phyloP scores from a whole-genome alignment of 2,113 vertebrate genomes.

The Hydrolagus affinis region DNA sequence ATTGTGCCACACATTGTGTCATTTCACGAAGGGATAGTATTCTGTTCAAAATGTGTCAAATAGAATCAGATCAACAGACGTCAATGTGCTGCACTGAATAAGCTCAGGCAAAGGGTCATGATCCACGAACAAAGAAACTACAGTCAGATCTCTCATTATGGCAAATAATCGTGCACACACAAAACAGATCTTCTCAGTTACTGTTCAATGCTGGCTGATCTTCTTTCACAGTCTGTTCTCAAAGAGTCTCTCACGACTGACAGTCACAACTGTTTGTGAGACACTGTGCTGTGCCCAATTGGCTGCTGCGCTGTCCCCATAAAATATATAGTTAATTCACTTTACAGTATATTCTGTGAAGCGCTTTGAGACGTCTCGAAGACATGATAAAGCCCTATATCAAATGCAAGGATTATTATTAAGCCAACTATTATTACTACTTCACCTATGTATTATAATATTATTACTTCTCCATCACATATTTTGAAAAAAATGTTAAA shows the following conservation, averaged over 20 bases:
- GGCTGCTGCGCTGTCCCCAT: too few species aligned
- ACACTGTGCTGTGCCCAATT: too few species aligned
- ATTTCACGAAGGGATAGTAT: neutral
- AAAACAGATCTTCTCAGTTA: slow-evolving; percentile 24
- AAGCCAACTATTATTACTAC: too few species aligned
- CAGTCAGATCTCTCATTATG: slow-evolving; percentile 19
- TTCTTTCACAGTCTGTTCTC: neutral
- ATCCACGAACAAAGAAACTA: slow-evolving; percentile 14
- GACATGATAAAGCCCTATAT: too few species aligned
- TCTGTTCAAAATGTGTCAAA: slow-evolving; percentile 9
- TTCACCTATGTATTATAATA: too few species aligned
- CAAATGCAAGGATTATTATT: too few species aligned
- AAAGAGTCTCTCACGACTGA: neutral
- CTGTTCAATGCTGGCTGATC: neutral
- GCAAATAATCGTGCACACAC: neutral
- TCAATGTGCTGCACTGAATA: neutral
- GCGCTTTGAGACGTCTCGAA: too few species aligned
- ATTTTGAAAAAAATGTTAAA: neutral
- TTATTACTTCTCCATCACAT: too few species aligned
- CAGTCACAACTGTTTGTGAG: neutral
- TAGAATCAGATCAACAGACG: slow-evolving; percentile 13
- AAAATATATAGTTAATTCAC: too few species aligned
- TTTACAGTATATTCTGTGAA: too few species aligned
- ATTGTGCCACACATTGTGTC: neutral
- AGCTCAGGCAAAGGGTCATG: neutral